phyloP scores from a whole-genome alignment of 2,888 invertebrate species.

The Yponomeuta plumbellus region DNA sequence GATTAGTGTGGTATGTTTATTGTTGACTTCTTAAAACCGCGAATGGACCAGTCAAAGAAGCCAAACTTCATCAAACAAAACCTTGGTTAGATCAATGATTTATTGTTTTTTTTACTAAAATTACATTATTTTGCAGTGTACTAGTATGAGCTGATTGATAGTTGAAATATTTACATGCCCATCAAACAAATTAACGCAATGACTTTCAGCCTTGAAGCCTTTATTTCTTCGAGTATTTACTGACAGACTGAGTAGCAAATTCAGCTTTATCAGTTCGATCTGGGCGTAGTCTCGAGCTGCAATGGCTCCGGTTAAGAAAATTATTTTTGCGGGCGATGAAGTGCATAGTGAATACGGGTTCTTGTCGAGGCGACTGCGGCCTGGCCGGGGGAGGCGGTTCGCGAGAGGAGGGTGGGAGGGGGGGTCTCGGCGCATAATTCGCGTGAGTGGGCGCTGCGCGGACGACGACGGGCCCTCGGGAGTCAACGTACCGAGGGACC shows the following conservation, averaged over 20 bases:
- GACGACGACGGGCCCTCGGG: constrained; percentile 53
- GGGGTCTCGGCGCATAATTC: constrained; percentile 22
- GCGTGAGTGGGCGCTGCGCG: constrained; percentile 27
- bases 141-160: too few species aligned
- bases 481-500: constrained; percentile 70
- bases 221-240: not conserved
- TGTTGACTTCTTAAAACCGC: not conserved
- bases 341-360: constrained; percentile 8
- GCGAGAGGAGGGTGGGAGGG: constrained; percentile 25
- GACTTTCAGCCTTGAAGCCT: too few species aligned
- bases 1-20: too few species aligned
- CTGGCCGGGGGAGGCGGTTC: constrained; percentile 21
- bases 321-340: not conserved
- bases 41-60: not conserved
- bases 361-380: constrained; percentile 23
- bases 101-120: too few species aligned
- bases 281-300: not conserved
- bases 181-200: too few species aligned
- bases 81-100: not conserved
- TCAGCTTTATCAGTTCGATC: not conserved
- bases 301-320: not conserved
- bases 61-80: not conserved
- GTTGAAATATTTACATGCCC: too few species aligned
- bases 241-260: not conserved
- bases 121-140: too few species aligned